These are phyloP conservation scores for Dromiciops gliroides DNA, from an alignment of 2,113 vertebrate genomes.

Conservation along the genomic window DNA sequence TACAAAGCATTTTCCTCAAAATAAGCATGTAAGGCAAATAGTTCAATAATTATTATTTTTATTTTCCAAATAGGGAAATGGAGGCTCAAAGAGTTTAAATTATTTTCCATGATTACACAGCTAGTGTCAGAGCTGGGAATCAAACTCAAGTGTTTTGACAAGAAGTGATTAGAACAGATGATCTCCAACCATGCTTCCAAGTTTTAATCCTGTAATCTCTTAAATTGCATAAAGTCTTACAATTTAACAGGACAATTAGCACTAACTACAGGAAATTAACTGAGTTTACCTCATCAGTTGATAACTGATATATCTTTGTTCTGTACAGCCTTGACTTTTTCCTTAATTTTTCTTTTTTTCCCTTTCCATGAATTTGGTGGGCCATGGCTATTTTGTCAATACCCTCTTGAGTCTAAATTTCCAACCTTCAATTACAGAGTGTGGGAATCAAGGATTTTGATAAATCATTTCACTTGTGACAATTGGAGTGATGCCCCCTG, in stretches of 20 bases:
- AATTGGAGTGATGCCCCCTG: no score
- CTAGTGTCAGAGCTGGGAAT: background rate
- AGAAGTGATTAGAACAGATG: background rate
- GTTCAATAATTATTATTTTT: background rate
- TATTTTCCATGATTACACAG: background rate
- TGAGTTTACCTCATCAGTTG: background rate
- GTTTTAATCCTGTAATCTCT: background rate
- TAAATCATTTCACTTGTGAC: background rate
- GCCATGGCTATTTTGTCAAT: background rate
- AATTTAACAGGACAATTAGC: background rate
- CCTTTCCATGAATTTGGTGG: background rate
- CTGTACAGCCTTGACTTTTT: background rate
- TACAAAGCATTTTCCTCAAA: background rate
- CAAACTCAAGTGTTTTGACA: background rate
- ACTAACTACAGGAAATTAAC: background rate
- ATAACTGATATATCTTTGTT: background rate
- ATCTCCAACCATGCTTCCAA: background rate
- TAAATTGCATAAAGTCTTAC: background rate
- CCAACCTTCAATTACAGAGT: background rate
- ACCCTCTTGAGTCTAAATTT: background rate
- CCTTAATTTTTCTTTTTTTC: background rate
- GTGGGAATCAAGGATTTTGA: background rate
- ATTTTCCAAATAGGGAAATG: background rate
- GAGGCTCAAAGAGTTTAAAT: background rate
- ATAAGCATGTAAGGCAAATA: background rate